phyloP scores from a whole-genome alignment of 1,140 invertebrate genomes.

The Chironomus striatipennis region DNA sequence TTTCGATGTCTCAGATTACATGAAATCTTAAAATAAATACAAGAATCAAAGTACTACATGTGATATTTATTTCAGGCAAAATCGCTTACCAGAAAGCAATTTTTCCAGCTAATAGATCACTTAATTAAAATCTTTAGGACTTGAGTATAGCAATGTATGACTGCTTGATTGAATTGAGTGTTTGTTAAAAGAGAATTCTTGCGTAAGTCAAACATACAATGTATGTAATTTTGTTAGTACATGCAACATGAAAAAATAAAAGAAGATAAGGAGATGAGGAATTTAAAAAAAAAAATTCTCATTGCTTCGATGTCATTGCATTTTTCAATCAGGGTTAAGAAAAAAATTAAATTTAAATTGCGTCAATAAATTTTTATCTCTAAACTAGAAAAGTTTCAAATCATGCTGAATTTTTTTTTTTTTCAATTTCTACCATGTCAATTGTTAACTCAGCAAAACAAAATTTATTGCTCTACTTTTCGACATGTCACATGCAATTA shows the following conservation, averaged over 20 bases:
- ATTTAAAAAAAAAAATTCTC: too few relatives aligned
- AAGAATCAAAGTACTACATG: not conserved
- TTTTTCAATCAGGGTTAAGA: too few relatives aligned
- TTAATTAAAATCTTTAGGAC: conserved; percentile 2
- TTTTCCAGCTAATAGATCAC: conserved; percentile 12
- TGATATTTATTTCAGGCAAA: conserved; percentile 4
- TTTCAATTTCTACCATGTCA: not conserved
- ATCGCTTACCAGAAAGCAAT: conserved; percentile 1
- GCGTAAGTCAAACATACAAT: too few relatives aligned
- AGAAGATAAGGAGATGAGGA: too few relatives aligned
- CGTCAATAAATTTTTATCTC: too few relatives aligned
- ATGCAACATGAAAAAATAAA: too few relatives aligned
- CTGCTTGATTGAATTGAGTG: too few relatives aligned
- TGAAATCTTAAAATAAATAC: not conserved
- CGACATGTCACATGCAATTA: conserved; percentile 12
- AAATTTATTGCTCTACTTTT: conserved; percentile 14
- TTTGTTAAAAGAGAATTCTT: too few relatives aligned
- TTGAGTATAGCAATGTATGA: too few relatives aligned
- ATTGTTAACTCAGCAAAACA: conserved; percentile 13
- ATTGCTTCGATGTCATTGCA: too few relatives aligned
- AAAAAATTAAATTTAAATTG: too few relatives aligned
- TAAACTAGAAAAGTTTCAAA: not conserved
- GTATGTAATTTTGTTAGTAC: too few relatives aligned
- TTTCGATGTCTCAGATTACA: not conserved
- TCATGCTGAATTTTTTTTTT: not conserved